A percentile compares a stretch with the other conserved stretches of the same genome.
phyloP scores from a whole-genome alignment of 2,113 vertebrate genomes.

The Prochilodus magdalenae region DNA sequence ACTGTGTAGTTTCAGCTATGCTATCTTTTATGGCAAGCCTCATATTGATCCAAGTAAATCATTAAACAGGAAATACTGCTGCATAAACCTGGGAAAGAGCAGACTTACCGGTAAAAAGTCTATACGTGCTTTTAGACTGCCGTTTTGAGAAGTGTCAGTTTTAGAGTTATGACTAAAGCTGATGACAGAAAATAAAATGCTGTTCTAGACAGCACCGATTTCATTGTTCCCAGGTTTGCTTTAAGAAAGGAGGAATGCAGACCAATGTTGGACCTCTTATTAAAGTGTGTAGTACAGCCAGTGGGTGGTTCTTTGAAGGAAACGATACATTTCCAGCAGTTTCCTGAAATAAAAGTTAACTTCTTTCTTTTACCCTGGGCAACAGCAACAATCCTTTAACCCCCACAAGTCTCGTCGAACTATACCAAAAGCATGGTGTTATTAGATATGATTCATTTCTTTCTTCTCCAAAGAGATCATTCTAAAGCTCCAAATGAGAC shows the following conservation, averaged over 20 bases:
- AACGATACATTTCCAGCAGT: neutral
- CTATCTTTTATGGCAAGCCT: neutral
- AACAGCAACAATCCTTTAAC: neutral
- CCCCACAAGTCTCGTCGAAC: neutral
- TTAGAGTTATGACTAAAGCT: neutral
- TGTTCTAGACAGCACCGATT: neutral
- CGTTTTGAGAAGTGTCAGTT: neutral
- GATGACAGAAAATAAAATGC: neutral
- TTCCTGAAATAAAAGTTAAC: neutral
- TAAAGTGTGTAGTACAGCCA: neutral
- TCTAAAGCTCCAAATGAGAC: too few species aligned
- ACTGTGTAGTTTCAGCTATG: neutral
- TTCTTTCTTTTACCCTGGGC: neutral
- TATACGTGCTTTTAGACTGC: neutral
- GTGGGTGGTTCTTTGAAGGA: slow-evolving; percentile 1
- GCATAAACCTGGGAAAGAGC: neutral
- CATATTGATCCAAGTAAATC: neutral
- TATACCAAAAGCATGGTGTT: too few species aligned
- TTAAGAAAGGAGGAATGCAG: neutral
- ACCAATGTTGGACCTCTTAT: neutral
- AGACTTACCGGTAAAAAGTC: neutral
- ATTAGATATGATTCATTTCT: too few species aligned
- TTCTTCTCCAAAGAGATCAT: too few species aligned
- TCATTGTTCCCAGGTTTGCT: neutral
- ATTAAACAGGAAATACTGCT: slow-evolving; percentile 1